Conservation (phyloP, 2,797 vertebrate genomes). For the Pterois miles region DNA sequence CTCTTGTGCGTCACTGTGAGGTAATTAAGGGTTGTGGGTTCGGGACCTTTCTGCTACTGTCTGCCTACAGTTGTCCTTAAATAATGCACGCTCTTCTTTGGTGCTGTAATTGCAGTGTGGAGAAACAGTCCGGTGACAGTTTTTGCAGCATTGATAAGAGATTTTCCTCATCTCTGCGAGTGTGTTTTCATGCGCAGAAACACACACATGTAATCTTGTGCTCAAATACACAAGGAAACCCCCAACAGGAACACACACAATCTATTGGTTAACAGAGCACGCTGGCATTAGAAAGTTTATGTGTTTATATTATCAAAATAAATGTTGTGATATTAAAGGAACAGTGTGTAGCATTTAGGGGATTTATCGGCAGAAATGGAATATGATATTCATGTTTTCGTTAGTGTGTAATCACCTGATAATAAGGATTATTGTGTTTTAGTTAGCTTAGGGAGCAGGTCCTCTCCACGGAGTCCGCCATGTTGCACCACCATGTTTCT, state of each 20-base stretch:
- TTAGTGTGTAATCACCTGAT: too few species aligned
- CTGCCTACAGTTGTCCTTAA: conserved; percentile 76
- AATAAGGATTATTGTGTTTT: too few species aligned
- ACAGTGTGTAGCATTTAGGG: too few species aligned
- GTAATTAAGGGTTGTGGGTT: conserved; percentile 82
- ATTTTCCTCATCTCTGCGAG: conserved; percentile 23
- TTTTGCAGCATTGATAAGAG: conserved; percentile 67
- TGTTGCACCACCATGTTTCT: too few species aligned
- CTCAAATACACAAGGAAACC: background rate
- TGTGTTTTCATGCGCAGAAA: background rate
- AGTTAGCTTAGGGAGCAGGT: too few species aligned
- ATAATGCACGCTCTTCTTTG: conserved; percentile 64
- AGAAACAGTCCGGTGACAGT: conserved; percentile 53
- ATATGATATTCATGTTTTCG: too few species aligned
- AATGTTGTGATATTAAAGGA: background rate
- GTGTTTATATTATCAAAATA: background rate
- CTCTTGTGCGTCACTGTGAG: conserved; percentile 80
- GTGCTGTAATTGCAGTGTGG: conserved; percentile 78
- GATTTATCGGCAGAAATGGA: too few species aligned
- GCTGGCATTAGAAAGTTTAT: background rate
- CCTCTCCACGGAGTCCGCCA: too few species aligned
- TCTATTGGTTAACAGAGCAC: background rate
- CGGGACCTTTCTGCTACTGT: conserved; percentile 66
- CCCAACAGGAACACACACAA: background rate
- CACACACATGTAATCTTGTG: background rate